Conservation (phyloP, 2,888 invertebrate species). For the Brachylomia viminalis region DNA sequence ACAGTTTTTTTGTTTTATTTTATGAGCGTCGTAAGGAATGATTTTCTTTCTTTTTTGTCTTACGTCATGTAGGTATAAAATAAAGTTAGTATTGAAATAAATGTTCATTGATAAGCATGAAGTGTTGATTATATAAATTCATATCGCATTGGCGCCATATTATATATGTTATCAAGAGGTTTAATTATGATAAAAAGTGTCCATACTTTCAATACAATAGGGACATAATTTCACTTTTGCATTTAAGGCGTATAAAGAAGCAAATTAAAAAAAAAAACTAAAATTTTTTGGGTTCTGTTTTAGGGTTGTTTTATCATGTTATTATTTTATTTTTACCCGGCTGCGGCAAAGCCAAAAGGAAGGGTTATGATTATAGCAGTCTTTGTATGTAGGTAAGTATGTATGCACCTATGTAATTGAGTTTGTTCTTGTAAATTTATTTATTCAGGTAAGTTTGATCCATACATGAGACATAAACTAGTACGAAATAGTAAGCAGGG, state of each 20-base stretch:
- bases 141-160: constrained; percentile 39
- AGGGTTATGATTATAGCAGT: too few species aligned
- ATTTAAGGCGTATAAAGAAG: background rate
- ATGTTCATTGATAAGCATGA: background rate
- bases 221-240: background rate
- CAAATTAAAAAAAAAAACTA: too few species aligned
- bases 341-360: too few species aligned
- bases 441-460: too few species aligned
- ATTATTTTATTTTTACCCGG: too few species aligned
- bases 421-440: too few species aligned
- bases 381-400: too few species aligned
- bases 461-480: too few species aligned
- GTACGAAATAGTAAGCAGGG: too few species aligned
- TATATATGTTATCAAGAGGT: constrained; percentile 40
- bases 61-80: background rate
- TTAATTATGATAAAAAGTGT: constrained; percentile 30
- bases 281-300: too few species aligned
- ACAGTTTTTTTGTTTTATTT: background rate
- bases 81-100: constrained; percentile 1
- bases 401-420: too few species aligned
- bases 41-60: background rate
- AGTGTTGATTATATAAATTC: constrained; percentile 5
- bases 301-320: background rate
- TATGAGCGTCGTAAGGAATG: too few species aligned
- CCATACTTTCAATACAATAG: constrained; percentile 7